These are phyloP conservation scores for Paracanthobrama guichenoti DNA, from an alignment of 2,113 vertebrate genomes.

Conservation along the genomic window DNA sequence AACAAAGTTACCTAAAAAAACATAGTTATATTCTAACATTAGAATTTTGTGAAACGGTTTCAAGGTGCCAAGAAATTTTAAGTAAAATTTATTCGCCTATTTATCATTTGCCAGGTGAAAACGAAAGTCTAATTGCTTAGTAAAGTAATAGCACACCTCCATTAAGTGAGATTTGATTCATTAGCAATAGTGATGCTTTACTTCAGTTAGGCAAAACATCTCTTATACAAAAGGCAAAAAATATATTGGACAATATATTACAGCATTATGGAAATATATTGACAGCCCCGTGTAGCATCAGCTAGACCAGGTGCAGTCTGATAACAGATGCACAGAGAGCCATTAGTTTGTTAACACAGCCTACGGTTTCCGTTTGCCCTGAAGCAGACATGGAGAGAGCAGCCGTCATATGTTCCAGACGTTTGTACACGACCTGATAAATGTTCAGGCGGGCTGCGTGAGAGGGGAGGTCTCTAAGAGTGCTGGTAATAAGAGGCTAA, in stretches of 20 bases:
- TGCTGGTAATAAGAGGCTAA: constrained; percentile 83
- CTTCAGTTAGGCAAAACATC: background rate
- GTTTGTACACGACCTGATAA: constrained; percentile 78
- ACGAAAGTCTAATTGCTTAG: background rate
- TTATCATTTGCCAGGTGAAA: background rate
- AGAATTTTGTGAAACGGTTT: background rate
- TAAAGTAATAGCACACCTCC: background rate
- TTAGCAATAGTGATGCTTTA: background rate
- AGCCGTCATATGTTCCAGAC: constrained; percentile 76
- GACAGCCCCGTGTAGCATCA: background rate
- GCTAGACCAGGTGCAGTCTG: constrained; percentile 62
- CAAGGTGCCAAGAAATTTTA: background rate
- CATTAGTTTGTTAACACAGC: constrained; percentile 72
- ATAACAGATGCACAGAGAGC: constrained; percentile 74
- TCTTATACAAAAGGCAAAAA: background rate
- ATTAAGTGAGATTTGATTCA: background rate
- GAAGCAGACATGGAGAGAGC: constrained; percentile 76
- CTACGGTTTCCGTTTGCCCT: constrained; percentile 59
- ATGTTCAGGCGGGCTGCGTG: constrained; percentile 74
- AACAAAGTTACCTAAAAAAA: background rate
- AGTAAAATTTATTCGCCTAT: background rate
- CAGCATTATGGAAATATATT: background rate
- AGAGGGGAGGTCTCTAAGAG: constrained; percentile 73
- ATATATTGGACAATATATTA: background rate
- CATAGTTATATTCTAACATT: background rate